phyloP scores from a whole-genome alignment of 2,888 invertebrate species.

The Zaprionus bogoriensis region DNA sequence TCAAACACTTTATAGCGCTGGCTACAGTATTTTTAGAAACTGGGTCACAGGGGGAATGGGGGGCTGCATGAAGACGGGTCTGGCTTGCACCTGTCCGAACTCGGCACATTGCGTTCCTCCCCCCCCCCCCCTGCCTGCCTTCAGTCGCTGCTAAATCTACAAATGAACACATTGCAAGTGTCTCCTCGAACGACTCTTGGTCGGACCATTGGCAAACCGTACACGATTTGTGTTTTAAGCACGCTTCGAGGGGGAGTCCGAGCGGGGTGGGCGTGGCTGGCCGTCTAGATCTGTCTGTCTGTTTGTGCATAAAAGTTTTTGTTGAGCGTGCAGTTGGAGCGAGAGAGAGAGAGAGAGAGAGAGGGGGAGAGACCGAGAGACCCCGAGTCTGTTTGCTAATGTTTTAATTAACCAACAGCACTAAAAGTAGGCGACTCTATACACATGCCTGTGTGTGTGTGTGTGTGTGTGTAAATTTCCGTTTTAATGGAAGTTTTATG shows the following conservation, averaged over 20 bases:
- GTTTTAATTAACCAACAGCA: conserved; percentile 47
- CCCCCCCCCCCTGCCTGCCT: neutral
- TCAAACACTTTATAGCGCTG: conserved; percentile 61
- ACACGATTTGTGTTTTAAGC: conserved; percentile 56
- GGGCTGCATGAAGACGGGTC: too few species aligned
- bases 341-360: neutral
- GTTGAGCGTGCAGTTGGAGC: neutral
- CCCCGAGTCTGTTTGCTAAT: conserved; percentile 34
- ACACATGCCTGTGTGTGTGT: neutral
- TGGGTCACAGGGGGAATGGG: conserved; percentile 53
- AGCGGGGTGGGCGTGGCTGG: neutral
- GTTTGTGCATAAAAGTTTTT: conserved; percentile 24
- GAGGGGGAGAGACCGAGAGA: neutral
- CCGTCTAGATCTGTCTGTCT: conserved; percentile 7
- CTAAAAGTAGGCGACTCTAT: neutral
- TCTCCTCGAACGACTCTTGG: conserved; percentile 49
- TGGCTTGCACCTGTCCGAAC: conserved; percentile 54
- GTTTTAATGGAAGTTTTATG: conserved; percentile 18
- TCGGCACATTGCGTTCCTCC: neutral
- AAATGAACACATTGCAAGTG: conserved; percentile 63
- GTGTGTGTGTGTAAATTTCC: neutral
- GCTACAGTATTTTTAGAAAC: conserved; percentile 68
- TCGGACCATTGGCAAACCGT: conserved; percentile 48
- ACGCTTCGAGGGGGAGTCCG: conserved; percentile 23
- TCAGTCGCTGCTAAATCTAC: conserved; percentile 40